These are phyloP conservation scores for Aspidiotus rigidus DNA, from an alignment of 2,888 invertebrate species.

Conservation along the genomic window DNA sequence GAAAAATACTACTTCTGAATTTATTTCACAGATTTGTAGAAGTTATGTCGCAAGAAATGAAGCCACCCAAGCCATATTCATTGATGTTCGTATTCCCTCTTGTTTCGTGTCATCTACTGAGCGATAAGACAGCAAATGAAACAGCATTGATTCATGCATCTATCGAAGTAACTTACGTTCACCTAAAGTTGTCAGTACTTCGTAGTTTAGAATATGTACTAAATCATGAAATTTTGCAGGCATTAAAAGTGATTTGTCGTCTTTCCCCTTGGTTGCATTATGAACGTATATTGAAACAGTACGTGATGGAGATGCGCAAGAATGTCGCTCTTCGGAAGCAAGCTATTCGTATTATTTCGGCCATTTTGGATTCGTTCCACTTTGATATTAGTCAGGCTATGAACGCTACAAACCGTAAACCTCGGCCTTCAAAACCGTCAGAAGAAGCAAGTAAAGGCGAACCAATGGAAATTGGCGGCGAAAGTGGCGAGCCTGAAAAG, in stretches of 20 bases:
- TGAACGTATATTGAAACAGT: constrained; percentile 67
- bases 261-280: constrained; percentile 85
- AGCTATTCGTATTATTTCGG: constrained; percentile 63
- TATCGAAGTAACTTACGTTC: constrained; percentile 51
- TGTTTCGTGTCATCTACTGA: constrained; percentile 67
- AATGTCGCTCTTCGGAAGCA: constrained; percentile 72
- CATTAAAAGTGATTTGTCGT: constrained; percentile 64
- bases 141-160: constrained; percentile 76
- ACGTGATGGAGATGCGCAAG: constrained; percentile 64
- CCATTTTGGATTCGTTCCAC: constrained; percentile 82
- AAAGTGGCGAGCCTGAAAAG: constrained; percentile 38
- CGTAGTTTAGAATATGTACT: background rate
- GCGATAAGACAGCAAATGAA: constrained; percentile 64
- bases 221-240: constrained; percentile 40
- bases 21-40: constrained; percentile 49
- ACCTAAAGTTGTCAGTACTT: background rate
- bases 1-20: background rate
- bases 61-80: constrained; percentile 57
- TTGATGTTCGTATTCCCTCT: constrained; percentile 79
- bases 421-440: background rate
- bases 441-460: constrained; percentile 45
- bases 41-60: constrained; percentile 53
- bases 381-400: constrained; percentile 63
- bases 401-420: constrained; percentile 37
- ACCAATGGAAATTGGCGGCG: constrained; percentile 39